Conservation (phyloP, 1,140 invertebrate genomes). For the Pissodes strobi region DNA sequence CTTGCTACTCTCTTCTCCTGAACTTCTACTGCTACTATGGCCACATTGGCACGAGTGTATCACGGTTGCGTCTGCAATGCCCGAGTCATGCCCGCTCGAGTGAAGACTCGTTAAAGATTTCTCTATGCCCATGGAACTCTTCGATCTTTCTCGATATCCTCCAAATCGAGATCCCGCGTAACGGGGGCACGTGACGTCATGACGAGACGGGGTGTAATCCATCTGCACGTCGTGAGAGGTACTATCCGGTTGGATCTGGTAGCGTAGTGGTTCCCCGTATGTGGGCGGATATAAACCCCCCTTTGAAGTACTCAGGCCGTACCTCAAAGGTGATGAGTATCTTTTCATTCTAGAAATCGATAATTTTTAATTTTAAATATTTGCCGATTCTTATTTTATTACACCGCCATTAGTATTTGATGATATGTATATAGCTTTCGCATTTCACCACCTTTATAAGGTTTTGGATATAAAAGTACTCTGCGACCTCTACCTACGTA, state of each 20-base stretch:
- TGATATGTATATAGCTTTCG: no score
- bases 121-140: slow-evolving; percentile 58
- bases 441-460: no score
- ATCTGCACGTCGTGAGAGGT: slow-evolving; percentile 30
- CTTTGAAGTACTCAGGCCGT: slow-evolving; percentile 45
- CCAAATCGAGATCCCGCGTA: slow-evolving; percentile 24
- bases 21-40: slow-evolving; percentile 68
- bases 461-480: no score
- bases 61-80: slow-evolving; percentile 64
- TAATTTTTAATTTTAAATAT: no score
- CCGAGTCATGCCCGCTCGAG: slow-evolving; percentile 80
- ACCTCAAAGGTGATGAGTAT: slow-evolving; percentile 47
- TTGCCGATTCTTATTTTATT: no score
- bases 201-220: slow-evolving; percentile 37
- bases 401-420: no score
- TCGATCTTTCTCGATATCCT: slow-evolving; percentile 39
- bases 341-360: slow-evolving; percentile 32
- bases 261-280: slow-evolving; percentile 46
- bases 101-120: slow-evolving; percentile 75
- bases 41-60: slow-evolving; percentile 65
- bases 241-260: slow-evolving; percentile 40
- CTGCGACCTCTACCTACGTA: no score
- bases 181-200: slow-evolving; percentile 46
- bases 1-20: slow-evolving; percentile 70
- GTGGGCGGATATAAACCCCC: slow-evolving; percentile 45